phyloP scores from a whole-genome alignment of 2,888 invertebrate genomes.

The Ceramica pisi region DNA sequence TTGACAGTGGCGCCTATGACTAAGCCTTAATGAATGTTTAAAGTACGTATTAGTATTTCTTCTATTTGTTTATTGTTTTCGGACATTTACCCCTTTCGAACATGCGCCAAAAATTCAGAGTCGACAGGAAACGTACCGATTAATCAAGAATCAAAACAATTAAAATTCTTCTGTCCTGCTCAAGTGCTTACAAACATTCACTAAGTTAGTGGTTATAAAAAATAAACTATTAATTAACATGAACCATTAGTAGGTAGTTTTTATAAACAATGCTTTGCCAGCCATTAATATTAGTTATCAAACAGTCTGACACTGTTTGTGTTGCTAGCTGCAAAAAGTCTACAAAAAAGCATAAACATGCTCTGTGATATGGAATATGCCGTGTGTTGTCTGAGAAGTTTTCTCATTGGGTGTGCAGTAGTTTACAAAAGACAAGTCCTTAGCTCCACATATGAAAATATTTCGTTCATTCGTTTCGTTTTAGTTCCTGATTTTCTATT shows the following conservation, averaged over 20 bases:
- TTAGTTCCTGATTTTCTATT: no score
- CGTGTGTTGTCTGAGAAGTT: conserved; percentile 7
- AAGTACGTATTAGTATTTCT: conserved; percentile 2
- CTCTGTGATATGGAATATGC: conserved; percentile 19
- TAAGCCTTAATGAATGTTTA: conserved; percentile 10
- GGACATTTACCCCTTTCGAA: conserved; percentile 20
- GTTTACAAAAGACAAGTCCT: not conserved
- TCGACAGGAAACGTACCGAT: conserved; percentile 17
- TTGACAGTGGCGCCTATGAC: conserved; percentile 14
- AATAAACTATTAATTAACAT: conserved; percentile 63
- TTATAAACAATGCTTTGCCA: conserved; percentile 71
- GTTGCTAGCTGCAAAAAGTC: conserved; percentile 65
- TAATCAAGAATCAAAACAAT: conserved; percentile 46
- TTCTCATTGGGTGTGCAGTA: not conserved
- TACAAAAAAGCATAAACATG: conserved; percentile 66
- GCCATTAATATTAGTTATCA: conserved; percentile 73
- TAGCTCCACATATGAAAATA: no score
- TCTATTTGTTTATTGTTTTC: conserved; percentile 9
- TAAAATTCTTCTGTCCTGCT: conserved; percentile 27
- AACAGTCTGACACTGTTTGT: conserved; percentile 66
- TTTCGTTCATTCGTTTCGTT: no score
- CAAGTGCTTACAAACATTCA: conserved; percentile 41
- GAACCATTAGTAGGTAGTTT: conserved; percentile 69
- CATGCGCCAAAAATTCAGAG: conserved; percentile 16
- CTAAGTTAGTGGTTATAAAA: conserved; percentile 35